These are phyloP conservation scores for Neoascia interrupta DNA, from an alignment of 2,888 invertebrate species.

Conservation along the genomic window DNA sequence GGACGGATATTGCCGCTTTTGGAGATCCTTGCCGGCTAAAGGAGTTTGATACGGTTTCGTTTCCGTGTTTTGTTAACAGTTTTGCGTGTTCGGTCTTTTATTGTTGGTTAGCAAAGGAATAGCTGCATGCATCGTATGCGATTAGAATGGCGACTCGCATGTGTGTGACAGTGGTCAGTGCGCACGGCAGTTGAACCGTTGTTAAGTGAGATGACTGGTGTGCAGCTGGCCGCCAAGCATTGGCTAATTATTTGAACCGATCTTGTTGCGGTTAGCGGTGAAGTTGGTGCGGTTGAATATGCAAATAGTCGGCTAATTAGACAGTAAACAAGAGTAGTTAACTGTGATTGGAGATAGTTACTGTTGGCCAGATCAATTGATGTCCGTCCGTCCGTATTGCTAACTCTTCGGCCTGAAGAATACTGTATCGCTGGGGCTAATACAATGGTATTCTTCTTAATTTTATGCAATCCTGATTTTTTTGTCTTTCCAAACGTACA, in stretches of 20 bases:
- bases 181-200: slow-evolving; percentile 14
- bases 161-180: slow-evolving; percentile 32
- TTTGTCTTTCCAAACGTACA: too few relatives aligned
- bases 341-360: slow-evolving; percentile 3
- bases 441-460: too few relatives aligned
- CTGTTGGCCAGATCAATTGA: too few relatives aligned
- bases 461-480: too few relatives aligned
- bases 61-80: slow-evolving; percentile 47
- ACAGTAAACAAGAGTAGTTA: slow-evolving; percentile 15
- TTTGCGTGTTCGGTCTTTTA: slow-evolving; percentile 48
- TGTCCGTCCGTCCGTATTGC: too few relatives aligned
- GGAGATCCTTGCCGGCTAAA: slow-evolving; percentile 32
- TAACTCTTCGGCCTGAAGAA: too few relatives aligned
- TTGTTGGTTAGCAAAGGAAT: background rate
- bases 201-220: slow-evolving; percentile 16
- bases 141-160: slow-evolving; percentile 25
- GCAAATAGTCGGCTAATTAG: slow-evolving; percentile 61
- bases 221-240: slow-evolving; percentile 32
- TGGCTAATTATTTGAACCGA: slow-evolving; percentile 48
- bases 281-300: slow-evolving; percentile 29
- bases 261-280: slow-evolving; percentile 4
- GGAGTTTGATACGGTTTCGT: background rate
- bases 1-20: slow-evolving; percentile 40
- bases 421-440: too few relatives aligned
- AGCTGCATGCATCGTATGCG: background rate